phyloP scores from a whole-genome alignment of 2,888 invertebrate genomes.

The Brenthis ino region DNA sequence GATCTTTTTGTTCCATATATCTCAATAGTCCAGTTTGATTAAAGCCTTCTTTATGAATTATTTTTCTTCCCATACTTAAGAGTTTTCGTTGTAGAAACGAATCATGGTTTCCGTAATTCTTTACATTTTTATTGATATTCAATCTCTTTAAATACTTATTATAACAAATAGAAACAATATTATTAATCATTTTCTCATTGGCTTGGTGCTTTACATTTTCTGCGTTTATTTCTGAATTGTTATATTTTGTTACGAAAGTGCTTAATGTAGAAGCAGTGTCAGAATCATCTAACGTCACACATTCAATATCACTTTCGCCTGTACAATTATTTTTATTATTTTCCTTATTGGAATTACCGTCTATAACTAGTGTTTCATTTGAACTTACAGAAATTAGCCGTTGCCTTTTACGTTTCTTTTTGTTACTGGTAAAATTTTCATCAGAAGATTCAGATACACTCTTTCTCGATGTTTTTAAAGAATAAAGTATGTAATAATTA shows the following conservation, averaged over 20 bases:
- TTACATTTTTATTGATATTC: conserved; percentile 37
- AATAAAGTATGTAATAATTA: conserved; percentile 54
- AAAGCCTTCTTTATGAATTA: conserved; percentile 57
- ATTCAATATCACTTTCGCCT: conserved; percentile 45
- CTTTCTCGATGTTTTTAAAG: conserved; percentile 37
- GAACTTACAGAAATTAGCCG: conserved; percentile 53
- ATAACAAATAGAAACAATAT: conserved; percentile 57
- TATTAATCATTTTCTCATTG: conserved; percentile 52
- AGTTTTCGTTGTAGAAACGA: conserved; percentile 64
- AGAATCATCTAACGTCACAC: conserved; percentile 63
- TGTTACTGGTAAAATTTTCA: conserved; percentile 40
- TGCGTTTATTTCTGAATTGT: conserved; percentile 28
- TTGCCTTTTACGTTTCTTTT: conserved; percentile 42
- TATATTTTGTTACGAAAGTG: conserved; percentile 31
- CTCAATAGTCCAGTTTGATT: conserved; percentile 62
- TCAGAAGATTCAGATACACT: conserved; percentile 45
- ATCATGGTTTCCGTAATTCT: conserved; percentile 43
- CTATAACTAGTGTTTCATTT: conserved; percentile 48
- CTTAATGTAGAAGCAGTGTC: conserved; percentile 49
- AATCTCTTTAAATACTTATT: conserved; percentile 52
- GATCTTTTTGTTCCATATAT: conserved; percentile 64
- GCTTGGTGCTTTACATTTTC: conserved; percentile 32
- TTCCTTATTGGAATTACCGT: conserved; percentile 29
- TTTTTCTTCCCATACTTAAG: conserved; percentile 68
- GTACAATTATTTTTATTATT: background rate